A percentile compares a stretch with the other conserved stretches of the same genome.
phyloP scores from a whole-genome alignment of 1,140 invertebrate species.

The Drosophila athabasca region DNA sequence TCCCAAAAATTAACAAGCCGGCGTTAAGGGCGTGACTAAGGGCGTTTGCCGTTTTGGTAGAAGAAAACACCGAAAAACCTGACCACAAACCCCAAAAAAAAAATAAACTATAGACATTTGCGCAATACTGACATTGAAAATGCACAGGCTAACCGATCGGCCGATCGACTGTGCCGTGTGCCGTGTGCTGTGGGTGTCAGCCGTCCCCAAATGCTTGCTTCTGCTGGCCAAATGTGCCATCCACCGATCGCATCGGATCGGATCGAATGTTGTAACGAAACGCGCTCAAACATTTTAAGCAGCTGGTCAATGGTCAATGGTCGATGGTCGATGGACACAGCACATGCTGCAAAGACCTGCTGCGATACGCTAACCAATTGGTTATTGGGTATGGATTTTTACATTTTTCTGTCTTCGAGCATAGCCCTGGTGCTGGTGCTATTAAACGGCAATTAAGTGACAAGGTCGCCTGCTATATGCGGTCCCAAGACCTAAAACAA shows the following conservation, averaged over 20 bases:
- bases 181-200: constrained; percentile 52
- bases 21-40: constrained; percentile 63
- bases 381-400: constrained; percentile 26
- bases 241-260: no score
- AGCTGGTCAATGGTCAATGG: constrained; percentile 33
- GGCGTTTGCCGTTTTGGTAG: constrained; percentile 38
- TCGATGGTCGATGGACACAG: constrained; percentile 30
- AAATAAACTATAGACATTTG: constrained; percentile 55
- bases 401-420: constrained; percentile 15
- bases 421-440: constrained; percentile 18
- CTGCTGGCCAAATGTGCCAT: constrained; percentile 71
- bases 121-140: constrained; percentile 78
- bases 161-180: no score
- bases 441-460: constrained; percentile 58
- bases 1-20: constrained; percentile 60
- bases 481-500: constrained; percentile 11
- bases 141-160: constrained; percentile 53
- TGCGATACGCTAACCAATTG: constrained; percentile 8
- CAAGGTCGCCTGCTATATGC: constrained; percentile 51
- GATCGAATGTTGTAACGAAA: constrained; percentile 63
- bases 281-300: constrained; percentile 56
- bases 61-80: constrained; percentile 29
- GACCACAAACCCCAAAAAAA: constrained; percentile 25
- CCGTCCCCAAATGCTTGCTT: no score
- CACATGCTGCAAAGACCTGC: constrained; percentile 14